Evolutionary conservation across 2,888 invertebrate species (phyloP).

Genomic region (Hymenopus coronatus): DNA sequence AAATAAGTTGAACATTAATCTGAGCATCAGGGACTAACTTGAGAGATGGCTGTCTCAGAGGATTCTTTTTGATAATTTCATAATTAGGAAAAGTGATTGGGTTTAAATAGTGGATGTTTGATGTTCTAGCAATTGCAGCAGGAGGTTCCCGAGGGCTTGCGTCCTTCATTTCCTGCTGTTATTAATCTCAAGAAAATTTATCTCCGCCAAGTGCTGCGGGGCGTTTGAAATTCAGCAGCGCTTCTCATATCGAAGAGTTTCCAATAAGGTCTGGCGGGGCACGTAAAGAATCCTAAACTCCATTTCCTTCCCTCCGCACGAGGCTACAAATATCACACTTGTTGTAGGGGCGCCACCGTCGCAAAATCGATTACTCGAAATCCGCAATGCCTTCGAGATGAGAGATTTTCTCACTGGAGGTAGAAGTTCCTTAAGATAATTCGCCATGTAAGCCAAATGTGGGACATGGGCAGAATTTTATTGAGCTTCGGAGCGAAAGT

Average conservation of each 20-base stretch:
- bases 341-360: background rate
- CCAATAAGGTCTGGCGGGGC: background rate
- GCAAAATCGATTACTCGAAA: background rate
- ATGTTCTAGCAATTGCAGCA: too few relatives aligned
- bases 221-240: background rate
- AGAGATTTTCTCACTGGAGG: background rate
- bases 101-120: too few relatives aligned
- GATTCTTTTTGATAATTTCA: too few relatives aligned
- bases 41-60: too few relatives aligned
- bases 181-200: background rate
- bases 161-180: background rate
- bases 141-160: background rate
- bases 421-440: background rate
- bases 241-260: background rate
- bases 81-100: too few relatives aligned
- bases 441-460: background rate
- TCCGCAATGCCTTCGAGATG: background rate
- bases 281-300: background rate
- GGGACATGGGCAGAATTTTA: background rate
- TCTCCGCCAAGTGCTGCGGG: background rate
- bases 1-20: too few relatives aligned
- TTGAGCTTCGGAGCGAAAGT: background rate
- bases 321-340: background rate
- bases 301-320: background rate
- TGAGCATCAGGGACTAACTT: too few relatives aligned